Percentiles rank a stretch among this genome's conserved stretches.
Conservation (phyloP, 2,797 vertebrate species). For the Dermochelys coriacea region DNA sequence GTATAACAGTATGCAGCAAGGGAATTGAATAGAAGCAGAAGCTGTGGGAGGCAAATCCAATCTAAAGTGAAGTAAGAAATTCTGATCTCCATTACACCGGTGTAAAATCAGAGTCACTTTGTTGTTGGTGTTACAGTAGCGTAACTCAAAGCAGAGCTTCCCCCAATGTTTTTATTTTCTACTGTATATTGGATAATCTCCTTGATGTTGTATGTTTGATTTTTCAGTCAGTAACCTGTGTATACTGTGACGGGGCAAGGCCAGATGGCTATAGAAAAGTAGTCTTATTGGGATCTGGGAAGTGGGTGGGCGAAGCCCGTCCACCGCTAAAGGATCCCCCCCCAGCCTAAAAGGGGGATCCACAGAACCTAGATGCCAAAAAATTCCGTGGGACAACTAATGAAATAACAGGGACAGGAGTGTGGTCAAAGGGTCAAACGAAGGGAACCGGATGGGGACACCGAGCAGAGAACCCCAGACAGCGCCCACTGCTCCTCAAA, state of each 20-base stretch:
- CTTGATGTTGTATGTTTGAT: background rate
- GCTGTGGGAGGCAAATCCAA: constrained; percentile 46
- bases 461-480: no score
- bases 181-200: constrained; percentile 5
- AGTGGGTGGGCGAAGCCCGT: no score
- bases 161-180: background rate
- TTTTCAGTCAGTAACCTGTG: constrained; percentile 32
- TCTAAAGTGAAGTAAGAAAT: constrained; percentile 34
- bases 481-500: no score
- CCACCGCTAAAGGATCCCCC: no score
- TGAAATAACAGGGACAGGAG: no score
- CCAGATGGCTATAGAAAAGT: no score
- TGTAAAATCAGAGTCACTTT: rapidly evolving
- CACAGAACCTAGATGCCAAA: no score
- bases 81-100: background rate
- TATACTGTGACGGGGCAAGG: background rate
- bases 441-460: no score
- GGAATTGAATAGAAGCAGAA: constrained; percentile 52
- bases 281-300: no score
- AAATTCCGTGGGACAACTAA: no score
- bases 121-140: background rate
- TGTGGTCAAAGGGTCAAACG: no score
- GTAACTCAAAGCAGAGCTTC: background rate
- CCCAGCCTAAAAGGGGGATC: no score
- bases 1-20: constrained; percentile 2